A percentile compares a stretch with the other conserved stretches of the same genome.
phyloP scores from a whole-genome alignment of 2,113 vertebrate genomes.

The Tragelaphus scriptus region DNA sequence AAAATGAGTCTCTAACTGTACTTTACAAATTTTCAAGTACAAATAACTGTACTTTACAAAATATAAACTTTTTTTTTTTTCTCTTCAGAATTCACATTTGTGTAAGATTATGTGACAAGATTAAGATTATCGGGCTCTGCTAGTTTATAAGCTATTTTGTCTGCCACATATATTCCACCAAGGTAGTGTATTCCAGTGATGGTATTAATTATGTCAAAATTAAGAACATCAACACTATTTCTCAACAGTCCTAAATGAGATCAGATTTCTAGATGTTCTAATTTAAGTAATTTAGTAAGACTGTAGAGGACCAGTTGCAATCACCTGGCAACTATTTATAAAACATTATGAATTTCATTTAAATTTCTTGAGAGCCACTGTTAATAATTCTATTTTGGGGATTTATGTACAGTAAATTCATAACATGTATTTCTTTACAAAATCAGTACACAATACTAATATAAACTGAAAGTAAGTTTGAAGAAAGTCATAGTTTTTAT shows the following conservation, averaged over 20 bases:
- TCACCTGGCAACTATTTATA: background rate
- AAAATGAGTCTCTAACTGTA: background rate
- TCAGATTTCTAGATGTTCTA: background rate
- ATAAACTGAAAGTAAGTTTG: conserved; percentile 1
- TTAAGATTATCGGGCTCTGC: background rate
- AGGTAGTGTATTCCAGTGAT: background rate
- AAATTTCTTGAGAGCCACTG: background rate
- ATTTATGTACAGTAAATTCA: background rate
- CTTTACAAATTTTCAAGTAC: background rate
- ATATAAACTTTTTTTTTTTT: background rate
- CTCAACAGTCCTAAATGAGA: background rate
- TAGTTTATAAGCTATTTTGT: background rate
- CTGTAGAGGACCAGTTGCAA: background rate
- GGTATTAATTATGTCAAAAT: background rate
- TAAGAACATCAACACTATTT: background rate
- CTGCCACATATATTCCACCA: background rate
- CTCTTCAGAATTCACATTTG: background rate
- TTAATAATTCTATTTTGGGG: background rate
- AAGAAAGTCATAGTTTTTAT: background rate
- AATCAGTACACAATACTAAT: background rate
- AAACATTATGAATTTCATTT: background rate
- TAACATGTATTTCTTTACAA: background rate
- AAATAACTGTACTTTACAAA: background rate
- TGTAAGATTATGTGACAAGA: background rate
- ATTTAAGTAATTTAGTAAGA: background rate